Base-by-base conservation (phyloP, 2,888 invertebrate species). In the Eupithecia dodoneata region DNA sequence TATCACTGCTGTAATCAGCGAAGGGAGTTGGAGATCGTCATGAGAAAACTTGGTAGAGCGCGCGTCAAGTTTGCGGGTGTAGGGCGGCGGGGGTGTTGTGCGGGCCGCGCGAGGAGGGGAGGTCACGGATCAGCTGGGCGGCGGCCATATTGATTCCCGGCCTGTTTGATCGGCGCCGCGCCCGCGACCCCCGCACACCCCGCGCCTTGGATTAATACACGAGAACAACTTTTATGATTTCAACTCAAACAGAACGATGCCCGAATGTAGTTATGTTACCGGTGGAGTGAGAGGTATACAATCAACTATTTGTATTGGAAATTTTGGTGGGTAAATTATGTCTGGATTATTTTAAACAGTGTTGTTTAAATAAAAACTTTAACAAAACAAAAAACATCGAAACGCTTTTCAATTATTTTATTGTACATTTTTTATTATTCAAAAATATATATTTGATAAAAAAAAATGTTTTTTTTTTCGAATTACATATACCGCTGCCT, bases 121-220 rank as follows among this genome's bases (percentile, higher is more conserved):
- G 94, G 93, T 93, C 93, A 92, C 93, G 93, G 94, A 94, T 94
- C 94, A 94, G 94, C 94, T 94, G 94, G 94, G 94, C 92, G 94
- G 93, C 94, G 92, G 93, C 94, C 94, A 94, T 94, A 94, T 94
- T 94, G 94, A 94, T 94, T 94, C 94, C 92, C 91, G 92, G 93
- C 93, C 93, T 93, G 93, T 94, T 94, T 94, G 94, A 94, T 93
- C 94, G 93, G 93, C 92, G 91, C 91, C 93, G 88, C 90, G 89
- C 88, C 87, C 89, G 85, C 88, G 84, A 86, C 86, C 83, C 81
- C 82, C 83, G 81, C 79, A 82, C 80, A 85, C 84, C 87, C 87
- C 88, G 87, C 87, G 83, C 87, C 89, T 87, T 90, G 92, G 93
- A 94, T 94, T 94, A 94, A 93, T 93, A 93, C 92, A 93, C 89